Evolutionary conservation across 1,140 invertebrate species (phyloP).

Genomic region (Stenopsyche tienmushanensis): DNA sequence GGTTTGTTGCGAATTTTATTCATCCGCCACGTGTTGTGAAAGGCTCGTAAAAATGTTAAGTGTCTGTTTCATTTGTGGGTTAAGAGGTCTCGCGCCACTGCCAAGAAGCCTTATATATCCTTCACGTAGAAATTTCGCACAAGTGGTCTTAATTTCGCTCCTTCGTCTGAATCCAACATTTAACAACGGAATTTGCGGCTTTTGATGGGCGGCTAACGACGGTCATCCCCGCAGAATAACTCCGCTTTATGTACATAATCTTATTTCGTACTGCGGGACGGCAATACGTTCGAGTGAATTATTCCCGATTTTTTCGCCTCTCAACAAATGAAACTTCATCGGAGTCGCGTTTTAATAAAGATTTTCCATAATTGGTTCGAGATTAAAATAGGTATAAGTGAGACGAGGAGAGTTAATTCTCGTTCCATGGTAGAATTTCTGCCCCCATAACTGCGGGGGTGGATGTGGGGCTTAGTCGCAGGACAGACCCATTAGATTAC

Average conservation of each 20-base stretch:
- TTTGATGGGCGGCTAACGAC: background rate
- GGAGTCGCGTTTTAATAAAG: no score
- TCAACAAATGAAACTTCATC: no score
- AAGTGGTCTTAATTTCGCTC: constrained; percentile 2
- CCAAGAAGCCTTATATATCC: background rate
- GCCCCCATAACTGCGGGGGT: no score
- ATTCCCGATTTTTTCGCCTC: no score
- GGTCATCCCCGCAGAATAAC: background rate
- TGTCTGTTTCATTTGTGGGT: constrained; percentile 3
- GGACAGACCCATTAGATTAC: no score
- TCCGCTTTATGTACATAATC: background rate
- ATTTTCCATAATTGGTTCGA: no score
- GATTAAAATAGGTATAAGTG: no score
- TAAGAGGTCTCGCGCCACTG: background rate
- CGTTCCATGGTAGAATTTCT: no score
- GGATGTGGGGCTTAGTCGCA: no score
- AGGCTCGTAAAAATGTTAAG: background rate
- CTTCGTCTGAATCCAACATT: background rate
- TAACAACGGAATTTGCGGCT: background rate
- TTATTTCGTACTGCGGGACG: constrained; percentile 1
- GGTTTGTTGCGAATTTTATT: background rate
- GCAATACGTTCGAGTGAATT: no score
- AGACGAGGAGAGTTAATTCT: no score
- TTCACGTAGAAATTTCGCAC: background rate
- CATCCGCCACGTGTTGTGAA: background rate